A percentile compares a stretch with the other conserved stretches of the same genome.
These are phyloP conservation scores for Chaetura pelagica DNA, from an alignment of 2,113 vertebrate species.

Conservation along the genomic window DNA sequence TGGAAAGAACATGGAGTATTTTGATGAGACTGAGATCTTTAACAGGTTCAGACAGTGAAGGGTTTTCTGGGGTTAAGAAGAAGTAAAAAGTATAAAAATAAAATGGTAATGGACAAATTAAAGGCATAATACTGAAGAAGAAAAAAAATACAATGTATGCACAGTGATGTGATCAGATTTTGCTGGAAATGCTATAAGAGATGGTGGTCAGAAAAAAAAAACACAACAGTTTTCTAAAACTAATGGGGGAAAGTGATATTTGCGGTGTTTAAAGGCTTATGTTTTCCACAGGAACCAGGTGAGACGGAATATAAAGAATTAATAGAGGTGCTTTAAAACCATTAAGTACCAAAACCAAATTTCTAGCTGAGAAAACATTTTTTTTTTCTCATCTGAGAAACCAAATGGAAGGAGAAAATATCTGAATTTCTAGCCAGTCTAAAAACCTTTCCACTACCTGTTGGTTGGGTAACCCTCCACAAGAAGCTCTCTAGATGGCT, in stretches of 20 bases:
- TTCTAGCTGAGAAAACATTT: slow-evolving; percentile 68
- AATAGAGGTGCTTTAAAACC: slow-evolving; percentile 73
- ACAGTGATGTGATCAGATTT: background rate
- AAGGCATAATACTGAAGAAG: slow-evolving; percentile 6
- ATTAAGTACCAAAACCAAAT: slow-evolving; percentile 65
- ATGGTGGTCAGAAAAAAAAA: background rate
- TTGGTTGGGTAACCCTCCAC: slow-evolving; percentile 53
- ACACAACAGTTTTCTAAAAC: slow-evolving; percentile 17
- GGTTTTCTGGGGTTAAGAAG: slow-evolving; percentile 5
- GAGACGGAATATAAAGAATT: slow-evolving; percentile 77
- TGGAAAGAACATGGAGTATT: background rate
- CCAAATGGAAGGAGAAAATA: slow-evolving; percentile 72
- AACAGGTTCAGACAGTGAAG: background rate
- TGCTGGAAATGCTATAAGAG: slow-evolving; percentile 10
- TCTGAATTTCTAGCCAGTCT: slow-evolving; percentile 72
- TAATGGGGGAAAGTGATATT: slow-evolving; percentile 65
- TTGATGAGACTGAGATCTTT: background rate
- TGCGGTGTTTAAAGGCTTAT: slow-evolving; percentile 78
- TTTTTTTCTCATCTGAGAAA: slow-evolving; percentile 66
- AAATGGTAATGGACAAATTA: background rate
- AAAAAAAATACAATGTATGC: background rate
- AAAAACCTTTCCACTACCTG: slow-evolving; percentile 59
- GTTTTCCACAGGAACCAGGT: slow-evolving; percentile 79
- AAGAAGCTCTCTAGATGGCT: slow-evolving; percentile 64
- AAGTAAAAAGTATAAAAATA: background rate